phyloP scores from a whole-genome alignment of 2,113 vertebrate species.

The Brachypodius melanocephalos region DNA sequence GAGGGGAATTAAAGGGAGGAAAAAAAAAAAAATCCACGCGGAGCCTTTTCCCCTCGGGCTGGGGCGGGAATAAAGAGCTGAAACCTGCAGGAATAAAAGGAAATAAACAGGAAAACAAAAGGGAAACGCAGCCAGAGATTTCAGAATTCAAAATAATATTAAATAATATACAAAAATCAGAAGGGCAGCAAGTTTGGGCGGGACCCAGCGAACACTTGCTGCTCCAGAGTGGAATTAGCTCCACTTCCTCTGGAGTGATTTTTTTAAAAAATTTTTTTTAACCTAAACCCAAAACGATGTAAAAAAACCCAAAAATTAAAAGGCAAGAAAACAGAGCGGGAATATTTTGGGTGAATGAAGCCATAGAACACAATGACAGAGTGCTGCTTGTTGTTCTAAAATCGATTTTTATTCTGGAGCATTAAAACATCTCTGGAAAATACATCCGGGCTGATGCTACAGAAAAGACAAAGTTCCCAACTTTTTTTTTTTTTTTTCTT shows the following conservation, averaged over 20 bases:
- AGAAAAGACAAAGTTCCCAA: not conserved
- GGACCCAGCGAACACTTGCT: not conserved
- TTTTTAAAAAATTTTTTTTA: not conserved
- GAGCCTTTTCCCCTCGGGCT: rapidly evolving
- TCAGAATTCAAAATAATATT: rapidly evolving
- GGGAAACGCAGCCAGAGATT: not conserved
- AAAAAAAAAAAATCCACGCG: not conserved
- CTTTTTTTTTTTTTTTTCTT: not conserved
- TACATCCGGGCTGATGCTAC: constrained; percentile 44
- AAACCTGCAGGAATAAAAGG: not conserved
- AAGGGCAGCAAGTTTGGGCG: not conserved
- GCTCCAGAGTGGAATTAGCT: not conserved
- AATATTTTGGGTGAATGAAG: not conserved
- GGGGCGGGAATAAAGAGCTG: rapidly evolving
- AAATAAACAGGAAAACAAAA: rapidly evolving
- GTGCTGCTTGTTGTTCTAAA: constrained; percentile 24
- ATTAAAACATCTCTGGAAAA: constrained; percentile 66
- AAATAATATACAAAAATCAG: too few species aligned
- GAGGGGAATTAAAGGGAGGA: not conserved
- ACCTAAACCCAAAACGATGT: not conserved
- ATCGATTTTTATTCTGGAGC: constrained; percentile 66
- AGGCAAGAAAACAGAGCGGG: not conserved
- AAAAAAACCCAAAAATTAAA: not conserved
- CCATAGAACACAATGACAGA: constrained; percentile 12
- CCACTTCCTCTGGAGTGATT: not conserved